Evolutionary conservation across 2,888 invertebrate species (phyloP).

Genomic region (Paralinhomoeus sp.): DNA sequence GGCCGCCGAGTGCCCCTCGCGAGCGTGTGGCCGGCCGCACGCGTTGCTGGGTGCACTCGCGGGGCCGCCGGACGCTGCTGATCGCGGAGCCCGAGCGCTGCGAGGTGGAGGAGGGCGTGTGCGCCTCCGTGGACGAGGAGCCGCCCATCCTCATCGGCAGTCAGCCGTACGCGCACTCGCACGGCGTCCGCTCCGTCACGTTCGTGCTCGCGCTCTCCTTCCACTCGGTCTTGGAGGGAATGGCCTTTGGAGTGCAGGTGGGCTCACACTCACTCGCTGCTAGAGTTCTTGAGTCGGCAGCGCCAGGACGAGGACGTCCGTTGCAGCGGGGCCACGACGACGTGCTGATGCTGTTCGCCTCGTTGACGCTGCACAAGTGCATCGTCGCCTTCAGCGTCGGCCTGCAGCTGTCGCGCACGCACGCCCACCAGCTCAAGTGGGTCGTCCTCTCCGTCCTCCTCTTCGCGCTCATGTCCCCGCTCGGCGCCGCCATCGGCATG

Average conservation of each 20-base stretch:
- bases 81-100: neutral
- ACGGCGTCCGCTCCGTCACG: slow-evolving; percentile 30
- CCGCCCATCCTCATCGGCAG: slow-evolving; percentile 24
- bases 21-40: too few relatives aligned
- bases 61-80: too few relatives aligned
- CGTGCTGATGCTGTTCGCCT: slow-evolving; percentile 17
- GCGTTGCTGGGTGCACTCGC: too few relatives aligned
- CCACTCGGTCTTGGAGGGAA: slow-evolving; percentile 38
- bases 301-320: neutral
- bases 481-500: slow-evolving; percentile 32
- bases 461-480: slow-evolving; percentile 42
- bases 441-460: slow-evolving; percentile 25
- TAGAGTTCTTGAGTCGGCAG: neutral
- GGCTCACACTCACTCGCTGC: neutral
- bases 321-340: slow-evolving; percentile 7
- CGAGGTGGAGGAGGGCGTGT: neutral
- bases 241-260: slow-evolving; percentile 19
- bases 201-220: slow-evolving; percentile 35
- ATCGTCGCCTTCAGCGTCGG: slow-evolving; percentile 38
- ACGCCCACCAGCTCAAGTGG: slow-evolving; percentile 20
- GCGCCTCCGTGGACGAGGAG: slow-evolving; percentile 13
- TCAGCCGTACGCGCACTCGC: slow-evolving; percentile 22
- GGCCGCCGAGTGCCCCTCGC: too few relatives aligned
- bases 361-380: slow-evolving; percentile 23
- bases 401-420: slow-evolving; percentile 26